Conservation (phyloP, 2,113 vertebrate species). For the Zeus faber region DNA sequence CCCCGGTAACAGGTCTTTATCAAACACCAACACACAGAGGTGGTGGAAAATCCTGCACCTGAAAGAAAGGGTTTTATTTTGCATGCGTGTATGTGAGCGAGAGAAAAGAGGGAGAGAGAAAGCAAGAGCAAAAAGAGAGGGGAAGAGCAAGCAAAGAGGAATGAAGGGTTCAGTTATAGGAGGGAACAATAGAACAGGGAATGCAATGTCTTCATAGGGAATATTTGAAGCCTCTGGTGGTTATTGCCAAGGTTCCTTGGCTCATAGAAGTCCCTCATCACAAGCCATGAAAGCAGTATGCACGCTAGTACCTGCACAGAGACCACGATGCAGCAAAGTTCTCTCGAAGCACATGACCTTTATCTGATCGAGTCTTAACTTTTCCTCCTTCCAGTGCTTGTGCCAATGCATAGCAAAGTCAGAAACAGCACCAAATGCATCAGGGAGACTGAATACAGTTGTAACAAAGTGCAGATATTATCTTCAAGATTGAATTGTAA, state of each 20-base stretch:
- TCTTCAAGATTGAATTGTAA: no score
- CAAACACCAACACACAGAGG: constrained; percentile 43
- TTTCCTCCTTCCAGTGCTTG: no score
- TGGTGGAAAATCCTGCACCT: constrained; percentile 30
- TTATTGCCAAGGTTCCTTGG: background rate
- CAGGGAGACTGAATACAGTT: no score
- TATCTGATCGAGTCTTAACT: no score
- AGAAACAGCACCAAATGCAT: no score
- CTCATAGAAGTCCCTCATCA: no score
- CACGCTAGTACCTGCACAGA: no score
- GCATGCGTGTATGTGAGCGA: constrained; percentile 8
- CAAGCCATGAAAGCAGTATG: no score
- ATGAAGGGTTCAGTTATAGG: background rate
- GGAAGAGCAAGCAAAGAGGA: background rate
- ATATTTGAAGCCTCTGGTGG: background rate
- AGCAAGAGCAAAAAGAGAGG: background rate
- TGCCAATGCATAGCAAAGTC: no score
- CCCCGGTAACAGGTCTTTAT: constrained; percentile 46
- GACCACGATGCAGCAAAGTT: no score
- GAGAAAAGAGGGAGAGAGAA: background rate
- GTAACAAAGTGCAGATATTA: no score
- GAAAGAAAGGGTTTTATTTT: constrained; percentile 17
- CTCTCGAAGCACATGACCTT: no score
- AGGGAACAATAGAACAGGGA: background rate
- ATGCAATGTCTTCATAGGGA: background rate